Evolutionary conservation across 1,140 invertebrate species (phyloP).

Genomic region (Pentalonia nigronervosa): DNA sequence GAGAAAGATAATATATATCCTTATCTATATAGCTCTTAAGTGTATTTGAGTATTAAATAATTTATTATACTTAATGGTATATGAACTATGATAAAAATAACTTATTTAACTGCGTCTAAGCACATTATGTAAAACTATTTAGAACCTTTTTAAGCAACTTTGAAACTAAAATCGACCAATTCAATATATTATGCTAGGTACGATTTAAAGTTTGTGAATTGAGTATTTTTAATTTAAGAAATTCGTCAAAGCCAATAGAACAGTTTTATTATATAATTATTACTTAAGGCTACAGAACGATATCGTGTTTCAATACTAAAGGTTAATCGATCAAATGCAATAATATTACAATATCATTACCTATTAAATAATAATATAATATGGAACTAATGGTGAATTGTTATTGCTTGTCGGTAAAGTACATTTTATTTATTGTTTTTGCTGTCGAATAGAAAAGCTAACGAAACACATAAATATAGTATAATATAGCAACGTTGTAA

Average conservation of each 20-base stretch:
- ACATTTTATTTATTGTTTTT: slow-evolving; percentile 18
- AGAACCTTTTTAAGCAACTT: neutral
- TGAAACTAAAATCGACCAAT: neutral
- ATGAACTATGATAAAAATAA: slow-evolving; percentile 18
- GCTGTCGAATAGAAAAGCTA: neutral
- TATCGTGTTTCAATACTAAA: neutral
- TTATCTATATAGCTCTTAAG: slow-evolving; percentile 2
- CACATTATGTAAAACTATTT: neutral
- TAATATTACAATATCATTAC: neutral
- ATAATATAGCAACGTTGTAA: neutral
- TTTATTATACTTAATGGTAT: slow-evolving; percentile 11
- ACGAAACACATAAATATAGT: neutral
- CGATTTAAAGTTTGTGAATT: neutral
- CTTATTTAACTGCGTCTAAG: neutral
- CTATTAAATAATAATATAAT: neutral
- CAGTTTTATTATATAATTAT: neutral
- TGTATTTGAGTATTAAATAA: neutral
- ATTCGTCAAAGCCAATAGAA: neutral
- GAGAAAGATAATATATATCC: neutral
- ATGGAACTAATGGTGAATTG: neutral
- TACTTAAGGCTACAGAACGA: neutral
- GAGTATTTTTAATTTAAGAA: neutral
- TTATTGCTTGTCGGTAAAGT: neutral
- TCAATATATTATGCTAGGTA: neutral
- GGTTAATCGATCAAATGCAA: neutral